These are phyloP conservation scores for Panulirus ornatus DNA, from an alignment of 1,140 invertebrate genomes.

Conservation along the genomic window DNA sequence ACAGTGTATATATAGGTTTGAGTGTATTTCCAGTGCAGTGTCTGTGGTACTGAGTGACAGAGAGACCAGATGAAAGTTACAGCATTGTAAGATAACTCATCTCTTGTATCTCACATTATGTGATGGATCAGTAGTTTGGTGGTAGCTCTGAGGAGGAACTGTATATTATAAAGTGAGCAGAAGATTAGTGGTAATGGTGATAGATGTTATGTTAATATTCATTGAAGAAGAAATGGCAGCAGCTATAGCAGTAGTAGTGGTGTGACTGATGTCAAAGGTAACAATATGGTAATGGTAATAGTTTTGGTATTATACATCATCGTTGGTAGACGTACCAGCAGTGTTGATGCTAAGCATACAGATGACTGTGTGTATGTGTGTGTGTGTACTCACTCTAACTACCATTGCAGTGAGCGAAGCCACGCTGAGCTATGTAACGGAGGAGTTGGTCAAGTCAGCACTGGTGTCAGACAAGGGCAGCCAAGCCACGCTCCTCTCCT, in stretches of 20 bases:
- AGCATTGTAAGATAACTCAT: too few relatives aligned
- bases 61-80: not conserved
- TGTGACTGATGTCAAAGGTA: not conserved
- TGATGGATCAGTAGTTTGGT: too few relatives aligned
- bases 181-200: too few relatives aligned
- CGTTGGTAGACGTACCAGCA: not conserved
- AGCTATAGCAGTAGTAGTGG: too few relatives aligned
- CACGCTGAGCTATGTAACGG: not conserved
- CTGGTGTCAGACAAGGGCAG: conserved; percentile 28
- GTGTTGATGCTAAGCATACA: not conserved
- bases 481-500: not conserved
- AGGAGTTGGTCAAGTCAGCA: not conserved
- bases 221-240: too few relatives aligned
- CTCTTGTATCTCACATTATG: too few relatives aligned
- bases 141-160: too few relatives aligned
- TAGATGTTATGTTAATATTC: too few relatives aligned
- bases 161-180: too few relatives aligned
- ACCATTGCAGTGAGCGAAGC: not conserved
- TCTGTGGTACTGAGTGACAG: too few relatives aligned
- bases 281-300: not conserved
- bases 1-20: too few relatives aligned
- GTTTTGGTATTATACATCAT: not conserved
- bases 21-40: too few relatives aligned
- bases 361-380: not conserved
- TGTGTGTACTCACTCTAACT: not conserved